Conservation (phyloP, 2,888 invertebrate species). For the Eristalis pertinax region DNA sequence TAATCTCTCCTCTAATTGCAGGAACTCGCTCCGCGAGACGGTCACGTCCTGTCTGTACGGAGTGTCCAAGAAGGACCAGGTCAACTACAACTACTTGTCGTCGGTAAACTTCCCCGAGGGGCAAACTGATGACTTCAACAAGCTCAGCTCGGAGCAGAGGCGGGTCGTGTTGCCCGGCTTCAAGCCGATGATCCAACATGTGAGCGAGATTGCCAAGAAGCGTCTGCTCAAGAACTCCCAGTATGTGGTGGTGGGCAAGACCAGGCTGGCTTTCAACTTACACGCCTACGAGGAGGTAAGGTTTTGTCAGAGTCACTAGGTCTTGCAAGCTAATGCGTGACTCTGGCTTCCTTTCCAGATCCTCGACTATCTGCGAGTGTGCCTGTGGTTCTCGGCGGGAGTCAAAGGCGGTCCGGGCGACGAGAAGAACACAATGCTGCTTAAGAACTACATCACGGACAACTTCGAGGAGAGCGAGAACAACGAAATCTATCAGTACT, state of each 20-base stretch:
- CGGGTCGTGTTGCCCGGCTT: slow-evolving; percentile 87
- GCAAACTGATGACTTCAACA: slow-evolving; percentile 78
- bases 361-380: slow-evolving; percentile 90
- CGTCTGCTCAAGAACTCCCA: slow-evolving; percentile 84
- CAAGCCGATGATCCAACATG: slow-evolving; percentile 86
- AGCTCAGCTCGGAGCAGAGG: slow-evolving; percentile 78
- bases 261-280: slow-evolving; percentile 87
- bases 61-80: slow-evolving; percentile 84
- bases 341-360: slow-evolving; percentile 73
- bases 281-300: slow-evolving; percentile 88
- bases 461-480: slow-evolving; percentile 83
- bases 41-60: slow-evolving; percentile 85
- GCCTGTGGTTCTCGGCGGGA: slow-evolving; percentile 86
- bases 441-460: slow-evolving; percentile 85
- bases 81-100: slow-evolving; percentile 81
- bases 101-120: slow-evolving; percentile 81
- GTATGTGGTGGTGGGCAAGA: slow-evolving; percentile 85
- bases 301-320: neutral
- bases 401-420: slow-evolving; percentile 85
- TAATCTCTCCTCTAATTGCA: too few species aligned
- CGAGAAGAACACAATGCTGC: slow-evolving; percentile 83
- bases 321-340: slow-evolving; percentile 7
- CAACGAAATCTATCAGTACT: slow-evolving; percentile 86
- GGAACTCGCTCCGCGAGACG: slow-evolving; percentile 79
- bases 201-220: slow-evolving; percentile 86